Conservation (phyloP, 1,140 invertebrate species). For the Drosophila mayri region DNA sequence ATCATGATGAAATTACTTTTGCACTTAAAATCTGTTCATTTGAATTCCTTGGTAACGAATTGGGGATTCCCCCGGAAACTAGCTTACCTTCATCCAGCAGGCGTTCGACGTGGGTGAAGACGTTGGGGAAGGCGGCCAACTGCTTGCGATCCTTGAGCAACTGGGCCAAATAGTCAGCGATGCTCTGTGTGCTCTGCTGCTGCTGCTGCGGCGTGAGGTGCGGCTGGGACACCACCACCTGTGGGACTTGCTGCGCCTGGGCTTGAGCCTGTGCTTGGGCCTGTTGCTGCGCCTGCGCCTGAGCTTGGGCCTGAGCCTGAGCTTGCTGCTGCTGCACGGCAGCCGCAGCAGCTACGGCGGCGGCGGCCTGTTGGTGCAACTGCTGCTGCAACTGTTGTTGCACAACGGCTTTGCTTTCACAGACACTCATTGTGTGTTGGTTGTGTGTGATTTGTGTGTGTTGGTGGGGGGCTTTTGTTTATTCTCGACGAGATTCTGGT, state of each 20-base stretch:
- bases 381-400: constrained; percentile 78
- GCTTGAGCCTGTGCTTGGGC: constrained; percentile 56
- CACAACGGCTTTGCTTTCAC: constrained; percentile 88
- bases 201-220: constrained; percentile 86
- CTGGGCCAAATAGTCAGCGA: constrained; percentile 99
- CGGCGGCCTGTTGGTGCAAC: constrained; percentile 62
- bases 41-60: neutral
- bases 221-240: constrained; percentile 70
- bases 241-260: constrained; percentile 62
- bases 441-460: constrained; percentile 33
- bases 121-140: constrained; percentile 99
- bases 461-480: constrained; percentile 54
- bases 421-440: constrained; percentile 87
- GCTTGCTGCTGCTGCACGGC: constrained; percentile 53
- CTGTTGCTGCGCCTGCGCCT: constrained; percentile 63
- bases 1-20: neutral
- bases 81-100: constrained; percentile 98
- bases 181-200: constrained; percentile 95
- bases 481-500: constrained; percentile 72
- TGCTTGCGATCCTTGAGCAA: constrained; percentile 99
- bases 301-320: constrained; percentile 59
- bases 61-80: neutral
- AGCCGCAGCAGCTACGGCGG: constrained; percentile 55
- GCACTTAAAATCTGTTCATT: too few relatives aligned
- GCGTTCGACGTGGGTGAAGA: constrained; percentile 99